Evolutionary conservation across 2,888 invertebrate species (phyloP).

Genomic region (Xestia sexstrigata): DNA sequence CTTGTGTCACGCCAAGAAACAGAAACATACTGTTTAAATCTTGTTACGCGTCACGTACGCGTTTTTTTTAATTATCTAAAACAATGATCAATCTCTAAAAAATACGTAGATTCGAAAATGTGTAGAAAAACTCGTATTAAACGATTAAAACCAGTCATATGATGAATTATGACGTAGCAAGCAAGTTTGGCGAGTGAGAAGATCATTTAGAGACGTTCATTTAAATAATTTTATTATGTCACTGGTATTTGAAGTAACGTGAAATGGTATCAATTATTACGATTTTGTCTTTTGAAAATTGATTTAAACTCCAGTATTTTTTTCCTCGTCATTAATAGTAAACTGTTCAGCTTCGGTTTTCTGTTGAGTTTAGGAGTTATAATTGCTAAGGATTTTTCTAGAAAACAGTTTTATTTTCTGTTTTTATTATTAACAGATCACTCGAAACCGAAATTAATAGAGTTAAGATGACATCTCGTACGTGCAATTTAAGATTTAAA

Average conservation of each 20-base stretch:
- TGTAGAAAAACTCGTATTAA: slow-evolving; percentile 28
- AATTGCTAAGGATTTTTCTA: background rate
- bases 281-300: background rate
- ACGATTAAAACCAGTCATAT: slow-evolving; percentile 40
- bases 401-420: background rate
- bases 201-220: background rate
- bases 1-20: no score
- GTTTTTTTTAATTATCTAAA: background rate
- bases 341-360: background rate
- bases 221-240: slow-evolving; percentile 3
- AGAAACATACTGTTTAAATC: background rate
- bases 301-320: background rate
- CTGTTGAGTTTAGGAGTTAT: background rate
- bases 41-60: background rate
- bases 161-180: slow-evolving; percentile 39
- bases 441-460: background rate
- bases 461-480: background rate
- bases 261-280: background rate
- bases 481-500: background rate
- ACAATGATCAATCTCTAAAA: background rate
- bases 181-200: slow-evolving; percentile 28
- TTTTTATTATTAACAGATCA: background rate
- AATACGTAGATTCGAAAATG: background rate
- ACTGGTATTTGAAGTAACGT: background rate
- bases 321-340: background rate